phyloP scores from a whole-genome alignment of 2,113 vertebrate genomes.

The Phodopus roborovskii region DNA sequence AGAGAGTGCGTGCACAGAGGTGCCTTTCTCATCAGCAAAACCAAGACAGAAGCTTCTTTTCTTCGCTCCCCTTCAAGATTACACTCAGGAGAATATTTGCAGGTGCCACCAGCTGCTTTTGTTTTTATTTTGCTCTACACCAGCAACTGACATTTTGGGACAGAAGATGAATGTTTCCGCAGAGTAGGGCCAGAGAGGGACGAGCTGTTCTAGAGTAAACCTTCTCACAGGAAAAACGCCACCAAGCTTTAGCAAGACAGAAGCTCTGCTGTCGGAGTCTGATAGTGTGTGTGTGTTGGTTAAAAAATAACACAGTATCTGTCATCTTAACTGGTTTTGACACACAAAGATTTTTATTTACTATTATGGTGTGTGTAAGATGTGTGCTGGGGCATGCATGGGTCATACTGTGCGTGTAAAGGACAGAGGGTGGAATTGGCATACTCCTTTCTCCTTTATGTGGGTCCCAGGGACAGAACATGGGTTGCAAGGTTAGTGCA shows the following conservation, averaged over 20 bases:
- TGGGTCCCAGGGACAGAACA: background rate
- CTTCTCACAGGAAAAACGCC: background rate
- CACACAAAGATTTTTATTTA: background rate
- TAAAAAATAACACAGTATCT: slow-evolving; percentile 15
- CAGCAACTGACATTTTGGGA: slow-evolving; percentile 35
- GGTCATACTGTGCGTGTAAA: background rate
- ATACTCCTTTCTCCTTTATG: background rate
- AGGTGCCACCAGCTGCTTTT: slow-evolving; percentile 54
- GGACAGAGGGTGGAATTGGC: background rate
- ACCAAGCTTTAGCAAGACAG: background rate
- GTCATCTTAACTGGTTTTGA: background rate
- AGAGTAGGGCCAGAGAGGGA: rapidly evolving
- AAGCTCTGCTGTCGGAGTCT: background rate
- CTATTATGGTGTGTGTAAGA: background rate
- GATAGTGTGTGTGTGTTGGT: background rate
- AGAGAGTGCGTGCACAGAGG: slow-evolving; percentile 67
- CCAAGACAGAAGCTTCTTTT: slow-evolving; percentile 69
- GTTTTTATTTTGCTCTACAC: slow-evolving; percentile 49
- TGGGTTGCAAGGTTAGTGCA: background rate
- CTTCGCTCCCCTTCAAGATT: slow-evolving; percentile 47
- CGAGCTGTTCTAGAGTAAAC: background rate
- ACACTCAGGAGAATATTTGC: slow-evolving; percentile 50
- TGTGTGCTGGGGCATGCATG: background rate
- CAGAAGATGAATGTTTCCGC: background rate
- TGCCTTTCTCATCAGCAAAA: slow-evolving; percentile 70